phyloP scores from a whole-genome alignment of 2,797 vertebrate genomes.

The Lycodopsis pacificus region DNA sequence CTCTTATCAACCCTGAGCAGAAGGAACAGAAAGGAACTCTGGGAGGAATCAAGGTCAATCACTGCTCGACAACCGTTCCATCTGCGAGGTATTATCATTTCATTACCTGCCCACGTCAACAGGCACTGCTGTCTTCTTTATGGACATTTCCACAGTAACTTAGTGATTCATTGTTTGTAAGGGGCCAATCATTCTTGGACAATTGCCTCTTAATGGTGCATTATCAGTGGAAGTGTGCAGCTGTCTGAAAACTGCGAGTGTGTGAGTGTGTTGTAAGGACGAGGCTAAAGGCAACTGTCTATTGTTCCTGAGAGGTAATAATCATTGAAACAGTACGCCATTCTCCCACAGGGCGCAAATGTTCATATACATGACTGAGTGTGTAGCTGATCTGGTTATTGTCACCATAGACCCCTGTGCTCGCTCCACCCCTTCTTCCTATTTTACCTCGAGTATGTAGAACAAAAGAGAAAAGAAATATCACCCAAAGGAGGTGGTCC shows the following conservation, averaged over 20 bases:
- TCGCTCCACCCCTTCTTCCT: constrained; percentile 43
- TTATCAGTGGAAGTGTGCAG: constrained; percentile 64
- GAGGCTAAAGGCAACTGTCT: constrained; percentile 47
- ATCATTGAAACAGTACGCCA: constrained; percentile 45
- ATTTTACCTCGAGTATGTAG: constrained; percentile 72
- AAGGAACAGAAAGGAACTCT: constrained; percentile 52
- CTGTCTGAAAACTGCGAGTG: constrained; percentile 39
- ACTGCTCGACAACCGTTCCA: constrained; percentile 80
- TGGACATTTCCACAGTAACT: constrained; percentile 80
- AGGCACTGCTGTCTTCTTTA: constrained; percentile 70
- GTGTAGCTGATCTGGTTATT: constrained; percentile 60
- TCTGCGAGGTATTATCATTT: constrained; percentile 80
- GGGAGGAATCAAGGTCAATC: constrained; percentile 79
- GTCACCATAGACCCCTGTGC: constrained; percentile 50
- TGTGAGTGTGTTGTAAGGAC: constrained; percentile 11
- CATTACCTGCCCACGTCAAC: constrained; percentile 78
- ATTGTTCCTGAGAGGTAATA: constrained; percentile 56
- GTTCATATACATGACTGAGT: constrained; percentile 63
- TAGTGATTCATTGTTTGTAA: constrained; percentile 79
- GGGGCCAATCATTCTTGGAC: constrained; percentile 71
- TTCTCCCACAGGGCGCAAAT: constrained; percentile 53
- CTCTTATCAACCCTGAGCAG: constrained; percentile 68
- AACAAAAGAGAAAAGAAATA: constrained; percentile 82
- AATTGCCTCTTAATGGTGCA: constrained; percentile 73
- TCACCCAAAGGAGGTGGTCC: constrained; percentile 78